These are phyloP conservation scores for Phthorimaea operculella DNA, from an alignment of 1,140 invertebrate genomes.

Conservation along the genomic window DNA sequence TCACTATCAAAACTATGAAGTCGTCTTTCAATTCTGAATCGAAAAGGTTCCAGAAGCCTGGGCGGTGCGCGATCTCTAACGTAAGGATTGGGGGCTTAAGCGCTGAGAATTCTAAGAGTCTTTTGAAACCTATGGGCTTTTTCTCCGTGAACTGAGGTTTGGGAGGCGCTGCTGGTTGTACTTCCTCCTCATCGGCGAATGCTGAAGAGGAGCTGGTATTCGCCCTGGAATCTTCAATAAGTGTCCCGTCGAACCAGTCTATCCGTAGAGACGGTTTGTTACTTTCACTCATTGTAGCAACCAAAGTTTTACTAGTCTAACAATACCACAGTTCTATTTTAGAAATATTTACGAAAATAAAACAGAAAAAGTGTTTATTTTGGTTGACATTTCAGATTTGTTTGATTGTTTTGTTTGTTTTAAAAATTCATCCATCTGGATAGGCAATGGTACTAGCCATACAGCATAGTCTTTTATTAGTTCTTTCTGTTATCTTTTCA, in stretches of 20 bases:
- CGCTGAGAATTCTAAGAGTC: conserved; percentile 38
- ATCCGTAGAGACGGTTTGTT: conserved; percentile 45
- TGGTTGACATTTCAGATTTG: too few relatives aligned
- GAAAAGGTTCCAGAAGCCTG: conserved; percentile 54
- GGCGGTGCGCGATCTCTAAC: conserved; percentile 40
- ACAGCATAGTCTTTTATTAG: too few relatives aligned
- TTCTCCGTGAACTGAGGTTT: conserved; percentile 35
- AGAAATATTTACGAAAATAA: too few relatives aligned
- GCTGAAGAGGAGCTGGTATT: conserved; percentile 18
- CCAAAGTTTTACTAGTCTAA: too few relatives aligned
- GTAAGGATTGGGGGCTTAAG: conserved; percentile 35
- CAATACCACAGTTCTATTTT: too few relatives aligned
- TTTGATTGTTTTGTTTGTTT: too few relatives aligned
- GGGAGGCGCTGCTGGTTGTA: conserved; percentile 17
- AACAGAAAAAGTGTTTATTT: too few relatives aligned
- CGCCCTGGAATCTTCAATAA: conserved; percentile 39
- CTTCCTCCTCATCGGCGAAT: conserved; percentile 35
- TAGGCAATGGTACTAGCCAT: too few relatives aligned
- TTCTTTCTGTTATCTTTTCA: too few relatives aligned
- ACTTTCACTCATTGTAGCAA: conserved; percentile 19
- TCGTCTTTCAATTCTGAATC: conserved; percentile 46
- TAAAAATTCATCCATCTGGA: too few relatives aligned
- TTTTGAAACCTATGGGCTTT: conserved; percentile 53
- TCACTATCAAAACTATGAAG: conserved; percentile 53
- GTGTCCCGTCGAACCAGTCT: conserved; percentile 59